These are phyloP conservation scores for Mesopsocus fuscifrons DNA, from an alignment of 2,888 invertebrate species.

Conservation along the genomic window DNA sequence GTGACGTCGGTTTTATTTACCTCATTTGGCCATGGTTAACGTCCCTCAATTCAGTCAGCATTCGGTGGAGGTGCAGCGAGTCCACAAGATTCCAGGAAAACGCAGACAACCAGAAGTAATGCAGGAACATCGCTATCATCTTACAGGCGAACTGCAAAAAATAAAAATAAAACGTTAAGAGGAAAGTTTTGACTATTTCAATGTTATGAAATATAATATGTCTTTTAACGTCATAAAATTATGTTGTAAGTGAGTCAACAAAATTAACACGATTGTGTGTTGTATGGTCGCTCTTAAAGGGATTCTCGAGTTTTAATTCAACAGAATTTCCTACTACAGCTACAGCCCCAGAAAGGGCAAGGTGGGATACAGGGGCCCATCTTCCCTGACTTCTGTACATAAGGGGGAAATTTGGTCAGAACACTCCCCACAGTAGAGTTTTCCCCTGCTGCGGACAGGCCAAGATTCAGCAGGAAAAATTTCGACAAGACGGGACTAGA, in stretches of 20 bases:
- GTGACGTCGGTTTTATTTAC: too few relatives aligned
- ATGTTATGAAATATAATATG: too few relatives aligned
- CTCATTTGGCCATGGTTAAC: conserved; percentile 88
- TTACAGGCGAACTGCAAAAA: conserved; percentile 58
- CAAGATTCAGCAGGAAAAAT: too few relatives aligned
- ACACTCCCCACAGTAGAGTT: not conserved
- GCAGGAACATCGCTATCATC: conserved; percentile 71
- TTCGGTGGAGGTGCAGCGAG: conserved; percentile 79
- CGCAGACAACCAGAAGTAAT: conserved; percentile 81
- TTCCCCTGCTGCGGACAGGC: too few relatives aligned
- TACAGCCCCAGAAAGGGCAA: too few relatives aligned
- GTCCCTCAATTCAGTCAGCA: conserved; percentile 88
- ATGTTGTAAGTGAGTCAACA: conserved; percentile 9
- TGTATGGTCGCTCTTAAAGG: not conserved
- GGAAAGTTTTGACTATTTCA: conserved; percentile 8
- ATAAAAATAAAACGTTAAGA: too few relatives aligned
- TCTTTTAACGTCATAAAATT: too few relatives aligned
- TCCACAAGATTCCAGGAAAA: conserved; percentile 87
- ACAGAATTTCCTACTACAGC: too few relatives aligned
- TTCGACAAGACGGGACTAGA: too few relatives aligned
- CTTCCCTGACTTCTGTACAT: too few relatives aligned
- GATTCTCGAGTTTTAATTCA: too few relatives aligned
- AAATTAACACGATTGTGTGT: not conserved
- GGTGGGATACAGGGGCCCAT: too few relatives aligned
- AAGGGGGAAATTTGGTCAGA: not conserved